Percentiles rank a stretch among this genome's conserved stretches.
Conservation (phyloP, 2,888 invertebrate genomes). For the Globia sparganii region DNA sequence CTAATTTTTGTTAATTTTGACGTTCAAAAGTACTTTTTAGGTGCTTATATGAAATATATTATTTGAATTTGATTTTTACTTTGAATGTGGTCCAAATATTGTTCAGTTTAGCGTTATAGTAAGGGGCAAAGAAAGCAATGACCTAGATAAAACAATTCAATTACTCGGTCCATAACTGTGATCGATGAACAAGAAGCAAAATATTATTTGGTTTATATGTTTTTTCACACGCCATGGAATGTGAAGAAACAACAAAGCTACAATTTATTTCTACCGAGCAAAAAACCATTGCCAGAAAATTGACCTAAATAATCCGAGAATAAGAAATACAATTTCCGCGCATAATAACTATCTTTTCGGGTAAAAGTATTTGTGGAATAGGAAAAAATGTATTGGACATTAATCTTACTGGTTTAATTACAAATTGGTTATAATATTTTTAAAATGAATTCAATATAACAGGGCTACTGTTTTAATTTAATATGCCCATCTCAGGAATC, state of each 20-base stretch:
- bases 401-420: neutral
- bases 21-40: no score
- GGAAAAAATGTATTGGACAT: neutral
- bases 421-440: neutral
- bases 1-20: neutral
- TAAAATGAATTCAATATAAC: neutral
- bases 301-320: constrained; percentile 7
- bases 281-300: neutral
- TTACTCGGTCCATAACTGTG: neutral
- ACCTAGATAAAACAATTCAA: neutral
- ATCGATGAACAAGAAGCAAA: neutral
- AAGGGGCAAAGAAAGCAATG: neutral
- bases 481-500: neutral
- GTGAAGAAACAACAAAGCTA: neutral
- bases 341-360: neutral
- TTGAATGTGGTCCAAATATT: neutral
- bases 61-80: neutral
- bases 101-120: neutral
- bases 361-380: neutral
- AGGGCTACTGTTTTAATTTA: neutral
- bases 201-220: neutral
- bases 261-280: neutral
- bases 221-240: neutral
- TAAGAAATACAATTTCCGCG: neutral
- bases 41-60: neutral